Evolutionary conservation across 2,113 vertebrate species (phyloP).

Genomic region (Paralichthys olivaceus): DNA sequence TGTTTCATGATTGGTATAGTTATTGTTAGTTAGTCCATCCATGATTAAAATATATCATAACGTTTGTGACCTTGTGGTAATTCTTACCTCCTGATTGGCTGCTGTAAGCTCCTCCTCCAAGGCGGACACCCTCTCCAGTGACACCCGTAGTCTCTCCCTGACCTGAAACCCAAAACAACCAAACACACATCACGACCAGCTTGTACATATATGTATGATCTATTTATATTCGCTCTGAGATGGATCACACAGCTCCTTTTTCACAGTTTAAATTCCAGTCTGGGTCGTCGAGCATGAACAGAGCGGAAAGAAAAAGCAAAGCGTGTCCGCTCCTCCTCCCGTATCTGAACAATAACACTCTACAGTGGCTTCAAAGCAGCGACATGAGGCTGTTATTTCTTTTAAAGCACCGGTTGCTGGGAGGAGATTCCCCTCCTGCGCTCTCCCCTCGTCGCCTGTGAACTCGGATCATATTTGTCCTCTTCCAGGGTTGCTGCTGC

Average conservation of each 20-base stretch:
- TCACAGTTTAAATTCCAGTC: not conserved
- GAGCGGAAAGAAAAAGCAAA: not conserved
- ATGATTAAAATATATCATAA: not conserved
- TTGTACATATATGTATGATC: not conserved
- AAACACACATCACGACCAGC: not conserved
- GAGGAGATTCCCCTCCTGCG: slow-evolving; percentile 28
- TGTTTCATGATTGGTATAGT: no score
- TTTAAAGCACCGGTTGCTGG: slow-evolving; percentile 26
- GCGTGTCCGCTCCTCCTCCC: slow-evolving; percentile 18
- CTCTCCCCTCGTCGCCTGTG: slow-evolving; percentile 1
- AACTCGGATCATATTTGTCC: not conserved
- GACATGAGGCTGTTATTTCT: slow-evolving; percentile 31
- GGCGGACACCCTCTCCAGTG: slow-evolving; percentile 95
- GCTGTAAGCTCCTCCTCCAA: slow-evolving; percentile 97
- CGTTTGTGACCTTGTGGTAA: not conserved
- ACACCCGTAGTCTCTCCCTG: slow-evolving; percentile 91
- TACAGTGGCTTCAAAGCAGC: slow-evolving; percentile 33
- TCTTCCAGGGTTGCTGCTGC: not conserved
- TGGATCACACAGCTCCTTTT: not conserved
- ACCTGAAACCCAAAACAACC: slow-evolving; percentile 61
- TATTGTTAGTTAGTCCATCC: no score
- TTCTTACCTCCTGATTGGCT: slow-evolving; percentile 94
- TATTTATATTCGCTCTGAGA: no score
- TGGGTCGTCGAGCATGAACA: slow-evolving; percentile 6
- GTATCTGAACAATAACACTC: slow-evolving; percentile 26